Percentiles rank a stretch among this genome's conserved stretches.
Conservation (phyloP, 1,140 invertebrate genomes). For the Cotesia typhae region DNA sequence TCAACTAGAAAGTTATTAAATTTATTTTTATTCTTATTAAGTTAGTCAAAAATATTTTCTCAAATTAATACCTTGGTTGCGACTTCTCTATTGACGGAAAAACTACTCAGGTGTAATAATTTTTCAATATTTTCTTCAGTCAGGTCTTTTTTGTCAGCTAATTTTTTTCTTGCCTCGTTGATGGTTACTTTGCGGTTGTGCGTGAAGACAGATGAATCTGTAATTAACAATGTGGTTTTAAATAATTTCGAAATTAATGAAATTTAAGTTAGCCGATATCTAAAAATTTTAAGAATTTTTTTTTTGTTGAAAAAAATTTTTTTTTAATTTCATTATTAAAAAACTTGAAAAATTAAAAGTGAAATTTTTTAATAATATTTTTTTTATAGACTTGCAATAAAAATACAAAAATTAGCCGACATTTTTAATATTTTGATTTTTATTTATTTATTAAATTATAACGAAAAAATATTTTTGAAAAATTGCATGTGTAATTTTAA, state of each 20-base stretch:
- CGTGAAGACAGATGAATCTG: slow-evolving; percentile 30
- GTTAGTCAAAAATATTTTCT: neutral
- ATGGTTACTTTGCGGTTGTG: slow-evolving; percentile 48
- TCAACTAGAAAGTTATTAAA: slow-evolving; percentile 43
- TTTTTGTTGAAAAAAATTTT: too few relatives aligned
- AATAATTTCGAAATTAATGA: too few relatives aligned
- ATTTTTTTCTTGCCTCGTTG: slow-evolving; percentile 48
- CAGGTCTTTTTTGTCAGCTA: slow-evolving; percentile 46
- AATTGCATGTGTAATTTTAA: neutral
- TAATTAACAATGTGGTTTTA: neutral
- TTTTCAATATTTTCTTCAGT: slow-evolving; percentile 53
- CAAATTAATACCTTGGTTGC: slow-evolving; percentile 46
- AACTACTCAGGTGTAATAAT: slow-evolving; percentile 51
- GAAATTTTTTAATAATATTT: too few relatives aligned
- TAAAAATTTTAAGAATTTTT: too few relatives aligned
- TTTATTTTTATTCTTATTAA: slow-evolving; percentile 15
- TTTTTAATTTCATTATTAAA: too few relatives aligned
- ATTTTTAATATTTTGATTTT: too few relatives aligned
- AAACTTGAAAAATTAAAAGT: too few relatives aligned
- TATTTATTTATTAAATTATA: too few relatives aligned
- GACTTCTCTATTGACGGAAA: slow-evolving; percentile 40
- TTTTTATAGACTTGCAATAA: too few relatives aligned
- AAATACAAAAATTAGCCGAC: too few relatives aligned
- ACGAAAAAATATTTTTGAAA: too few relatives aligned
- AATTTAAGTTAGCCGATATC: too few relatives aligned